Conservation (phyloP, 1,140 invertebrate species). For the Drosophila burlai region DNA sequence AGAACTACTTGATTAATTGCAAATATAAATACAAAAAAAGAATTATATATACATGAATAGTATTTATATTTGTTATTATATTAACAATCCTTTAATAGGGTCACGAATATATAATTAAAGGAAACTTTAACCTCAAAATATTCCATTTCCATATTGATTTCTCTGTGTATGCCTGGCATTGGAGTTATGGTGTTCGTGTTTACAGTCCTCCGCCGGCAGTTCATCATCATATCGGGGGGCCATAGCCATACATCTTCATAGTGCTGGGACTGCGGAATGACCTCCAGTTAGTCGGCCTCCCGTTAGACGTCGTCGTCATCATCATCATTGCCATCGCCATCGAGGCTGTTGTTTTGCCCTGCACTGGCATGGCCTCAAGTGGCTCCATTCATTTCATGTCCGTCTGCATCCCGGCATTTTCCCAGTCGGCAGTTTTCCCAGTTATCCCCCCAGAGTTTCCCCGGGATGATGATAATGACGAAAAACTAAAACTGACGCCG, state of each 20-base stretch:
- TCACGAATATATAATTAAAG: background rate
- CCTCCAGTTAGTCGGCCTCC: slow-evolving; percentile 62
- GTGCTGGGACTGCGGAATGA: slow-evolving; percentile 61
- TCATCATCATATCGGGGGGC: slow-evolving; percentile 66
- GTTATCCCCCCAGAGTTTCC: slow-evolving; percentile 1
- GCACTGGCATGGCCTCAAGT: slow-evolving; percentile 77
- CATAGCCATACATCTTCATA: slow-evolving; percentile 70
- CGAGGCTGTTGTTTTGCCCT: slow-evolving; percentile 42
- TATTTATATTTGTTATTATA: too few relatives aligned
- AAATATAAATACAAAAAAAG: background rate
- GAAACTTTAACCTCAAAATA: too few relatives aligned
- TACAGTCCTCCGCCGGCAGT: slow-evolving; percentile 33
- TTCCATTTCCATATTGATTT: background rate
- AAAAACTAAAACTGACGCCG: slow-evolving; percentile 74
- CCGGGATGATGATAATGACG: slow-evolving; percentile 53
- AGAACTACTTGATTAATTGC: background rate
- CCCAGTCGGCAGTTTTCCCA: slow-evolving; percentile 32
- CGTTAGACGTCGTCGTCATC: slow-evolving; percentile 34
- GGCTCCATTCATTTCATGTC: slow-evolving; percentile 63
- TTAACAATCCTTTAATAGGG: too few relatives aligned
- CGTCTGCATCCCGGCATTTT: slow-evolving; percentile 19
- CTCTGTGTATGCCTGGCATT: slow-evolving; percentile 19
- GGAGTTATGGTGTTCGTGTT: slow-evolving; percentile 26
- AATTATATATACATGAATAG: background rate
- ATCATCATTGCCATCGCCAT: slow-evolving; percentile 31